Evolutionary conservation across 2,113 vertebrate species (phyloP), one percentile per base, ranked within the genome.

Genomic region (Hippolais icterina): DNA sequence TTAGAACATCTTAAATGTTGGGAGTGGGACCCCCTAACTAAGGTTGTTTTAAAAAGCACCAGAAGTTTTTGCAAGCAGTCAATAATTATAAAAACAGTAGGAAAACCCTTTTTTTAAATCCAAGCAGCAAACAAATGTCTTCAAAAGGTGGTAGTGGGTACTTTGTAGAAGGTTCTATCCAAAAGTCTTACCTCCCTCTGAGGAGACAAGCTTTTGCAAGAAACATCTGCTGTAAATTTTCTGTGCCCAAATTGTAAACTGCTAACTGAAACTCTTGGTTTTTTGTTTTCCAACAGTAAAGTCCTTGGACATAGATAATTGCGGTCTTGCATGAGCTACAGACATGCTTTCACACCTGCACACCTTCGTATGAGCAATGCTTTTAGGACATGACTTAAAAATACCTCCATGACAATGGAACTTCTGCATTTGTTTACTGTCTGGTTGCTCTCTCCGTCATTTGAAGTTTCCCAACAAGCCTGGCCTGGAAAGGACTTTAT

Each of bases 141-240:
- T 87, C 31, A 86, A 88, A 92, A 59, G 8, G 11, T 65, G 19
- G 5, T 69, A 41, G 14, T 54, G 50, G 5, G 23, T 61, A 47
- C 74, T 87, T 79, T 66, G 44, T 41, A 69, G 44, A 49, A 78
- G 41, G 15, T 29, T 29, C 10, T 68, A 44, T 33, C 22, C 14
- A 12, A 49, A 78, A 64, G 9, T 49, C 39, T 68, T 85, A 82
- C 15, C n/a, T 83, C 16, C 8, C 15, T 50, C 28, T 35, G 28
- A 83, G 88, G 53, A 86, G 11, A 31, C 18, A 74, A 47, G 28
- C 5, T 74, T 94, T 84, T 64, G 21, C 39, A 81, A 54, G 15
- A 44, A 86, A 75, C 68, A 53, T 88, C 71, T 94, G 65, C 49
- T 65, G 33, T 12, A n/a, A 91, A 83, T 93, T 87, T 94, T 94